A percentile compares a stretch with the other conserved stretches of the same genome.
These are phyloP conservation scores for Agrypnus murinus DNA, from an alignment of 2,888 invertebrate species.

Conservation along the genomic window DNA sequence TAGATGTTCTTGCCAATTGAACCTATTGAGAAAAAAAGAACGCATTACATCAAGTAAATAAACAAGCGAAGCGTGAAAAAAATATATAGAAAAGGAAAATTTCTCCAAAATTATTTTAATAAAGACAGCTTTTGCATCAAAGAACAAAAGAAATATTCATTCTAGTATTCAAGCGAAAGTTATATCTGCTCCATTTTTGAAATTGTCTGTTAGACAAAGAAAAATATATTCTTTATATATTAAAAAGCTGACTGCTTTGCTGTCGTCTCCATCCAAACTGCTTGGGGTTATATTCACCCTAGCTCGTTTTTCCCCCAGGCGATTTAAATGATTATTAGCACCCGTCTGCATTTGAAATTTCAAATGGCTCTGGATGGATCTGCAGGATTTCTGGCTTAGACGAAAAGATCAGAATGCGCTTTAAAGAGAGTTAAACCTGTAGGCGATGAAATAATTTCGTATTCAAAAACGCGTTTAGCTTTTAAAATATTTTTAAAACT, in stretches of 20 bases:
- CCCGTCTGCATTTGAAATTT: constrained; percentile 42
- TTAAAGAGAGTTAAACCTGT: constrained; percentile 25
- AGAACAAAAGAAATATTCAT: constrained; percentile 12
- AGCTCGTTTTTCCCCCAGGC: constrained; percentile 38
- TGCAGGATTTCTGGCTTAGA: constrained; percentile 38
- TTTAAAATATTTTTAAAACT: constrained; percentile 21
- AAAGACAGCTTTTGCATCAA: neutral
- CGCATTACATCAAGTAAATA: no score
- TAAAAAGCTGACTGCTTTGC: constrained; percentile 33
- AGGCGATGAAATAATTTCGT: constrained; percentile 38
- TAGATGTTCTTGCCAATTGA: no score
- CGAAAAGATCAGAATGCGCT: constrained; percentile 31
- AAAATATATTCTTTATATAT: constrained; percentile 40
- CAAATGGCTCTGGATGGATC: constrained; percentile 37
- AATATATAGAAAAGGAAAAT: no score
- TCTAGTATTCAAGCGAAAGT: constrained; percentile 15
- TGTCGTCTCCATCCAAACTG: constrained; percentile 36
- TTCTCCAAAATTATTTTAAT: neutral
- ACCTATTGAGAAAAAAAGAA: no score
- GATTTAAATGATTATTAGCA: constrained; percentile 50
- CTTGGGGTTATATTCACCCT: constrained; percentile 40
- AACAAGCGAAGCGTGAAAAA: no score
- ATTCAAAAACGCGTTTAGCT: neutral
- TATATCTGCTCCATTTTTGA: constrained; percentile 33
- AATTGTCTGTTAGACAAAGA: constrained; percentile 37